Percentiles rank a stretch among this genome's conserved stretches.
phyloP scores from a whole-genome alignment of 1,140 invertebrate genomes.

The Panulirus ornatus region DNA sequence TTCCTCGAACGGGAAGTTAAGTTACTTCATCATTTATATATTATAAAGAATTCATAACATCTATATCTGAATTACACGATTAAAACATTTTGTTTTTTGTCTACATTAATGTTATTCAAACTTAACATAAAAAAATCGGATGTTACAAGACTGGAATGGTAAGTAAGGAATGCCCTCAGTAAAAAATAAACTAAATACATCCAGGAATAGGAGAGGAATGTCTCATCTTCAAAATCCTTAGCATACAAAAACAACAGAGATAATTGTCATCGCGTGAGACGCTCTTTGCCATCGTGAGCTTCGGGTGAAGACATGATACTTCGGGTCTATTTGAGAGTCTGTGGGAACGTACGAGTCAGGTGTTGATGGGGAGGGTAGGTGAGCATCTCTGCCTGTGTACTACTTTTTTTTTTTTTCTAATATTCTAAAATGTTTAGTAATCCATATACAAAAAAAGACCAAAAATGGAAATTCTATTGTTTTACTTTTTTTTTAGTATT shows the following conservation, averaged over 20 bases:
- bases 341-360: conserved; percentile 6
- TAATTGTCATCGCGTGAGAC: conserved; percentile 43
- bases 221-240: conserved; percentile 15
- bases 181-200: conserved; percentile 16
- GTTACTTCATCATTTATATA: conserved; percentile 59
- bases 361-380: conserved; percentile 2
- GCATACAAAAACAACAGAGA: conserved; percentile 5
- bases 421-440: too few relatives aligned
- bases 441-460: too few relatives aligned
- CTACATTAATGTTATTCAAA: conserved; percentile 62
- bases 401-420: too few relatives aligned
- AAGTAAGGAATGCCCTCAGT: conserved; percentile 67
- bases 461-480: too few relatives aligned
- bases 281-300: neutral
- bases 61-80: conserved; percentile 43
- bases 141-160: conserved; percentile 65
- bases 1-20: conserved; percentile 49
- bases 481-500: too few relatives aligned
- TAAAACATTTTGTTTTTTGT: conserved; percentile 28
- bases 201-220: conserved; percentile 49
- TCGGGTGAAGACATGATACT: neutral
- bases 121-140: conserved; percentile 47
- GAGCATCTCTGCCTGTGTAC: neutral
- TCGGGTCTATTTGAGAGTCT: conserved; percentile 12
- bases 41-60: conserved; percentile 61